These are phyloP conservation scores for Idaea straminata DNA, from an alignment of 2,888 invertebrate species.

Conservation along the genomic window DNA sequence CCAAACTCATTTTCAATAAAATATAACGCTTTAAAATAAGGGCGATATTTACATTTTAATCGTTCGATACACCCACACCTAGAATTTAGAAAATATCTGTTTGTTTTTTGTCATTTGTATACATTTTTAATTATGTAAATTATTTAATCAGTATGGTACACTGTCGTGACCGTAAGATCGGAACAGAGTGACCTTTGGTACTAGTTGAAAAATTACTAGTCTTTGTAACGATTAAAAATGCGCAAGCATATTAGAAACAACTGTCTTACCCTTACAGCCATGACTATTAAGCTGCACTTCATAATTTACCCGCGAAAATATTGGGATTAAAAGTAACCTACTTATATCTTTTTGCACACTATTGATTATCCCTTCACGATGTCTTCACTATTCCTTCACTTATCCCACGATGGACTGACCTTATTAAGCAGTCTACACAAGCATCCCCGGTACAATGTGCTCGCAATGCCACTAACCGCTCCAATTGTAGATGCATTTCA, in stretches of 20 bases:
- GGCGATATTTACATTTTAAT: constrained; percentile 43
- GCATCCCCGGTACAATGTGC: too few species aligned
- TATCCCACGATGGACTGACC: too few species aligned
- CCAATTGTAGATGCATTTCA: too few species aligned
- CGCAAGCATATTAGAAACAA: not conserved
- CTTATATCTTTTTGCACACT: too few species aligned
- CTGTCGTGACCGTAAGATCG: not conserved
- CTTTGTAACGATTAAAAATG: not conserved
- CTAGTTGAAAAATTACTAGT: not conserved
- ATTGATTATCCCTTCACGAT: too few species aligned
- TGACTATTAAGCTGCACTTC: too few species aligned
- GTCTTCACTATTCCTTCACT: too few species aligned
- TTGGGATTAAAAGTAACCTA: too few species aligned
- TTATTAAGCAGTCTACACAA: too few species aligned
- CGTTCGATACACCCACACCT: constrained; percentile 46
- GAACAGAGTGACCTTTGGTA: not conserved
- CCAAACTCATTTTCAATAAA: constrained; percentile 29
- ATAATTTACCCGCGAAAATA: too few species aligned
- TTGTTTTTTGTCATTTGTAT: constrained; percentile 59
- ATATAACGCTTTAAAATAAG: constrained; percentile 45
- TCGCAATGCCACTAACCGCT: too few species aligned
- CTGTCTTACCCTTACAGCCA: not conserved
- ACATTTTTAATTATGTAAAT: constrained; percentile 68
- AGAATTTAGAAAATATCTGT: constrained; percentile 24
- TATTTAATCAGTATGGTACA: constrained; percentile 36